Evolutionary conservation across 2,888 invertebrate genomes (phyloP).

Genomic region (Drosophila infuscata): DNA sequence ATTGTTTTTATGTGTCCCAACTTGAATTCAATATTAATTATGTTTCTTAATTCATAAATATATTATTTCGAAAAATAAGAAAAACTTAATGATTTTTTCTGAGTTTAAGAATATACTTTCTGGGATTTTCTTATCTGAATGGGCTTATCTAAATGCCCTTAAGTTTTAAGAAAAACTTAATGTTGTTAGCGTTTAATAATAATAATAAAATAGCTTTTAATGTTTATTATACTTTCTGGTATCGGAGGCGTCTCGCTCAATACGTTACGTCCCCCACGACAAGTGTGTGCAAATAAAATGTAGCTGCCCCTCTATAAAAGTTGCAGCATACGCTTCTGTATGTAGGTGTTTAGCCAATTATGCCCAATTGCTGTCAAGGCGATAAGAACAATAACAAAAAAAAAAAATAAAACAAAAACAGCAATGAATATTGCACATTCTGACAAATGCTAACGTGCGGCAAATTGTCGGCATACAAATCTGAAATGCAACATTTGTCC

Average conservation of each 20-base stretch:
- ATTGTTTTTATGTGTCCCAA: background rate
- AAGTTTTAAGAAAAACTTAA: too few species aligned
- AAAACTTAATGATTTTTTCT: too few species aligned
- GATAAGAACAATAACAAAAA: constrained; percentile 31
- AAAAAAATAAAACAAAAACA: background rate
- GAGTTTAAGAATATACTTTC: too few species aligned
- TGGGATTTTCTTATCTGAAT: too few species aligned
- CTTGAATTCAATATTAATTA: background rate
- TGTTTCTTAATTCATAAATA: too few species aligned
- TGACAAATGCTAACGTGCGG: background rate
- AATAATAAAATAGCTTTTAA: too few species aligned
- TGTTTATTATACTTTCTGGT: background rate
- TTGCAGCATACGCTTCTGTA: background rate
- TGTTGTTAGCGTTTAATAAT: too few species aligned
- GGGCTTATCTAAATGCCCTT: too few species aligned
- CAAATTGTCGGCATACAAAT: background rate
- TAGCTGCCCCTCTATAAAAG: background rate
- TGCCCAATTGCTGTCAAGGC: constrained; percentile 68
- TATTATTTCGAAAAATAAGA: too few species aligned
- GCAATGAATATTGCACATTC: background rate
- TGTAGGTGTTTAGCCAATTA: constrained; percentile 55
- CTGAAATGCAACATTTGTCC: background rate
- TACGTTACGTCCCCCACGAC: background rate
- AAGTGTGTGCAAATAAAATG: background rate
- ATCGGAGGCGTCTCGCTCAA: background rate